Conservation (phyloP, 2,113 vertebrate species). For the Rhea pennata region DNA sequence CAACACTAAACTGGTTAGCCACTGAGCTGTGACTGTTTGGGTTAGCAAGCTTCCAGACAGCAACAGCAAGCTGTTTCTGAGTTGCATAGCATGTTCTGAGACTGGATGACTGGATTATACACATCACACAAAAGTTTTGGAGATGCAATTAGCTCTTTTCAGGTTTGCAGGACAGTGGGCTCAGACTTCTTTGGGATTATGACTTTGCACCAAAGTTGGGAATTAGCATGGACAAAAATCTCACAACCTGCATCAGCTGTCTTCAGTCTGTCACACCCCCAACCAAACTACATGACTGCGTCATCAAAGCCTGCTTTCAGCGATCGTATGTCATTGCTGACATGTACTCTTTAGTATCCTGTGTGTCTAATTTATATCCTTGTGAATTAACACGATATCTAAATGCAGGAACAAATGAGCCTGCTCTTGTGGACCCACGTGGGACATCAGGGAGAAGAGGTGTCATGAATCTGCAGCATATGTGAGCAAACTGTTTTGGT, state of each 20-base stretch:
- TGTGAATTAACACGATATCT: neutral
- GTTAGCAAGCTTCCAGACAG: neutral
- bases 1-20: neutral
- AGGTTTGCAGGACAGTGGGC: neutral
- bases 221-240: neutral
- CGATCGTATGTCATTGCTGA: neutral
- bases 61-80: neutral
- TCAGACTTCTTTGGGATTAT: neutral
- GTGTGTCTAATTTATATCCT: neutral
- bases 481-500: neutral
- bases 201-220: neutral
- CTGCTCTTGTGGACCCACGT: neutral
- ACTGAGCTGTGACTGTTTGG: neutral
- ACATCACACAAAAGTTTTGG: neutral
- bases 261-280: neutral
- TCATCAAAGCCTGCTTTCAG: neutral
- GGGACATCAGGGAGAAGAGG: neutral
- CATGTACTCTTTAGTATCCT: neutral
- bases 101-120: neutral
- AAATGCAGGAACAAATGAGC: neutral
- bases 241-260: neutral
- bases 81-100: neutral
- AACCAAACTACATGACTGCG: neutral
- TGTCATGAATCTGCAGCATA: neutral
- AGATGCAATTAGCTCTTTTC: neutral